A percentile compares a stretch with the other conserved stretches of the same genome.
These are phyloP conservation scores for Aeoliscus strigatus DNA, from an alignment of 2,797 vertebrate species.

Conservation along the genomic window DNA sequence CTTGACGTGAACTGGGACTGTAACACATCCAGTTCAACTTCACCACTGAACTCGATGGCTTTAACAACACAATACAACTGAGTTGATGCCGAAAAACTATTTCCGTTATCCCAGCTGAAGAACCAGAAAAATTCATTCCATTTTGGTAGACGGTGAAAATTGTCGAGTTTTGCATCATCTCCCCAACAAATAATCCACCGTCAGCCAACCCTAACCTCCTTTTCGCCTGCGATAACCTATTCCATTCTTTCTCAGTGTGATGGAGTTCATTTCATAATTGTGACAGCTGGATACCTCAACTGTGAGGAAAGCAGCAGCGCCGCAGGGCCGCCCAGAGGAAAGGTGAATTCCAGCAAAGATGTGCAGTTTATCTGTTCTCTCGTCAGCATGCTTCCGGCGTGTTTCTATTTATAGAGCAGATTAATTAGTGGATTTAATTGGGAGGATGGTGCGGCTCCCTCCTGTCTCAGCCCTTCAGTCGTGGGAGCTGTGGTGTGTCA, in stretches of 20 bases:
- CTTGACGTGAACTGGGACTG: too few species aligned
- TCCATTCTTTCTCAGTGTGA: neutral
- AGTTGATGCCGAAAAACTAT: too few species aligned
- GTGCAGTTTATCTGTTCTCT: slow-evolving; percentile 52
- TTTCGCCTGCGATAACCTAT: too few species aligned
- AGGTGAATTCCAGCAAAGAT: slow-evolving; percentile 54
- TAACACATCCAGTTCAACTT: too few species aligned
- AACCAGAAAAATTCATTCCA: too few species aligned
- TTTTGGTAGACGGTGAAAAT: too few species aligned
- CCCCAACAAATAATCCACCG: too few species aligned
- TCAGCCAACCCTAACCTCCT: too few species aligned
- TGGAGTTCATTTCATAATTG: slow-evolving; percentile 11
- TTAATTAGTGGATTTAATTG: slow-evolving; percentile 77
- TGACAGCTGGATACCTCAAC: slow-evolving; percentile 33
- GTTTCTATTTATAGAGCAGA: slow-evolving; percentile 75
- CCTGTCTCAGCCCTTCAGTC: slow-evolving; percentile 37
- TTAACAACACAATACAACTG: too few species aligned
- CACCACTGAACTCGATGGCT: too few species aligned
- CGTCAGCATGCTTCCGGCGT: slow-evolving; percentile 45
- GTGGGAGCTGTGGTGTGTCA: slow-evolving; percentile 47
- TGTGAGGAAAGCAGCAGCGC: slow-evolving; percentile 26
- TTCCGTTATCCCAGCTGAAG: too few species aligned
- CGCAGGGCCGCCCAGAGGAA: slow-evolving; percentile 40
- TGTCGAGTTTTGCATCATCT: too few species aligned
- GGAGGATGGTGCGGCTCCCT: slow-evolving; percentile 35